These are phyloP conservation scores for Lerista edwardsae DNA, from an alignment of 2,797 vertebrate genomes.

Conservation along the genomic window DNA sequence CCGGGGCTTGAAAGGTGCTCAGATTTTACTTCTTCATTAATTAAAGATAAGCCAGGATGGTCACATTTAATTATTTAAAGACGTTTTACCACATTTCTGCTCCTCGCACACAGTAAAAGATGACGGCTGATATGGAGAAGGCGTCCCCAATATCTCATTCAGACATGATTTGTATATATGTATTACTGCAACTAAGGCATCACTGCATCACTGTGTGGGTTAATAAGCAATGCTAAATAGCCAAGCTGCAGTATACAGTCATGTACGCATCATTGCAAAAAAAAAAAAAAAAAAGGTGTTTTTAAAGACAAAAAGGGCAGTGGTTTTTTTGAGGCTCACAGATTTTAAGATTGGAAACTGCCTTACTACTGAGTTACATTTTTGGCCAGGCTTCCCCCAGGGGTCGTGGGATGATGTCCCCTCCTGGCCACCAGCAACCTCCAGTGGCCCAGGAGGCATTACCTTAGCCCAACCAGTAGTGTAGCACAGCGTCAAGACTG, in stretches of 20 bases:
- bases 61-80: constrained; percentile 50
- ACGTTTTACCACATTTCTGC: constrained; percentile 27
- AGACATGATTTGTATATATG: accelerated
- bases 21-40: constrained; percentile 53
- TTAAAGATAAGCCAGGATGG: constrained; percentile 55
- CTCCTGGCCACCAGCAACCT: too few relatives aligned
- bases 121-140: constrained; percentile 6
- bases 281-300: too few relatives aligned
- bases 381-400: too few relatives aligned
- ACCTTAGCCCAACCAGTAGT: too few relatives aligned
- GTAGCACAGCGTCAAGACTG: too few relatives aligned
- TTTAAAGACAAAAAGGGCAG: too few relatives aligned
- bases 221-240: not conserved
- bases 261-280: too few relatives aligned
- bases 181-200: not conserved
- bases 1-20: constrained; percentile 57
- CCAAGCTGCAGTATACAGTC: not conserved
- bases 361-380: too few relatives aligned
- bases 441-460: too few relatives aligned
- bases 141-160: not conserved
- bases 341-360: too few relatives aligned
- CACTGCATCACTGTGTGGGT: not conserved
- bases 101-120: constrained; percentile 30
- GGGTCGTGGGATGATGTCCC: too few relatives aligned
- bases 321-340: too few relatives aligned